phyloP scores from a whole-genome alignment of 1,140 invertebrate species.

The Leptinotarsa undecemlineata region DNA sequence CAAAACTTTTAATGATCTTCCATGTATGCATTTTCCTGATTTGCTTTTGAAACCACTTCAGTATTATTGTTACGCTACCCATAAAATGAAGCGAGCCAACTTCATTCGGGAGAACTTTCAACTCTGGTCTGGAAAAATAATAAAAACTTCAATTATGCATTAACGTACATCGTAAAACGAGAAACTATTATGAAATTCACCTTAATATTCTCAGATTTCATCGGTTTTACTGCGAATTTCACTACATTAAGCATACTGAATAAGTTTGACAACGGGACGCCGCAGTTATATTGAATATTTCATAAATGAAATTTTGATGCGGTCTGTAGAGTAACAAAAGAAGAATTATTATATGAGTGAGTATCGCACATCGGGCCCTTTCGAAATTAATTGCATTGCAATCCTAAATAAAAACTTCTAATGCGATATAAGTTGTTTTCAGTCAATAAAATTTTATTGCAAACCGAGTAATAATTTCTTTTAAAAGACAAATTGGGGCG shows the following conservation, averaged over 20 bases:
- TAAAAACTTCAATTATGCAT: neutral
- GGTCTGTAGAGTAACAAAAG: neutral
- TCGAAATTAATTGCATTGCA: neutral
- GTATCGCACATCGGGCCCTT: neutral
- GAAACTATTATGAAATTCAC: neutral
- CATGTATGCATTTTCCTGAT: neutral
- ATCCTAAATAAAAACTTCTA: neutral
- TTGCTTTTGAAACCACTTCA: neutral
- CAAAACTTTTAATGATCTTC: neutral
- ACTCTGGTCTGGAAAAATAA: neutral
- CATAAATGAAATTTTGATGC: neutral
- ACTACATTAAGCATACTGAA: neutral
- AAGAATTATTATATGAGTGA: neutral
- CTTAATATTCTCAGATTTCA: neutral
- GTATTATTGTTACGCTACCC: neutral
- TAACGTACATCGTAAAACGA: constrained; percentile 1
- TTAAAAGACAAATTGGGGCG: neutral
- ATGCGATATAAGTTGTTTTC: neutral
- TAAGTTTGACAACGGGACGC: neutral
- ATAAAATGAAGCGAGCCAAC: neutral
- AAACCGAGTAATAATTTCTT: neutral
- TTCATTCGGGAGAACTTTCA: neutral
- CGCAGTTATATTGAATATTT: neutral
- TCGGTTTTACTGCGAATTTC: neutral
- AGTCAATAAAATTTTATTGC: neutral